A percentile compares a stretch with the other conserved stretches of the same genome.
Conservation (phyloP, 1,140 invertebrate genomes). For the Caerostris extrusa region DNA sequence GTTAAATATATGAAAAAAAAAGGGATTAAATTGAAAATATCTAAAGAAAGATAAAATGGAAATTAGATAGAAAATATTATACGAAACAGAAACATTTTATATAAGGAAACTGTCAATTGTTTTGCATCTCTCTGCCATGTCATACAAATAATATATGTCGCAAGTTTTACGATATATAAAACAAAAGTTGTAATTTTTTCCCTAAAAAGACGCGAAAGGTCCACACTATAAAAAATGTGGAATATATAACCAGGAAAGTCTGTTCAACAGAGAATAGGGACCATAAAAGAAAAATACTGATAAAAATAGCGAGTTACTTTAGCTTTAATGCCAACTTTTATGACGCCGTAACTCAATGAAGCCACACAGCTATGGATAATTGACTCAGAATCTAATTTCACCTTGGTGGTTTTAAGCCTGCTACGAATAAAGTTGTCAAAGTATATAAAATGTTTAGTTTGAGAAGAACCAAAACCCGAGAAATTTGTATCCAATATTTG, state of each 20-base stretch:
- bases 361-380: slow-evolving; percentile 59
- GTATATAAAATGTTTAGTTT: slow-evolving; percentile 39
- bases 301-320: slow-evolving; percentile 51
- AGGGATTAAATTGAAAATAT: too few species aligned
- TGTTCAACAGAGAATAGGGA: neutral
- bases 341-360: slow-evolving; percentile 62
- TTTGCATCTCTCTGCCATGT: neutral
- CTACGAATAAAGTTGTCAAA: slow-evolving; percentile 55
- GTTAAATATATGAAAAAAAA: too few species aligned
- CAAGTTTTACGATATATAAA: slow-evolving; percentile 24
- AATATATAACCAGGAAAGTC: neutral
- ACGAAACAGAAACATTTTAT: too few species aligned
- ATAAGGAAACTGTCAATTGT: neutral
- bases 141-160: neutral
- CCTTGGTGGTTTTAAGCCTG: slow-evolving; percentile 19
- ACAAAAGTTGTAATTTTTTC: neutral
- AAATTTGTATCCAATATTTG: slow-evolving; percentile 42
- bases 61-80: too few species aligned
- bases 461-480: slow-evolving; percentile 36
- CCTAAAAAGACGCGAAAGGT: neutral
- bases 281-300: slow-evolving; percentile 56
- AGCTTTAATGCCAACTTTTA: slow-evolving; percentile 51
- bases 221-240: neutral
- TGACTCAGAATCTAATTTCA: slow-evolving; percentile 67
- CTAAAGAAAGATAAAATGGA: too few species aligned